Conservation (phyloP, 2,888 invertebrate species). For the Cyclophora albipunctata region DNA sequence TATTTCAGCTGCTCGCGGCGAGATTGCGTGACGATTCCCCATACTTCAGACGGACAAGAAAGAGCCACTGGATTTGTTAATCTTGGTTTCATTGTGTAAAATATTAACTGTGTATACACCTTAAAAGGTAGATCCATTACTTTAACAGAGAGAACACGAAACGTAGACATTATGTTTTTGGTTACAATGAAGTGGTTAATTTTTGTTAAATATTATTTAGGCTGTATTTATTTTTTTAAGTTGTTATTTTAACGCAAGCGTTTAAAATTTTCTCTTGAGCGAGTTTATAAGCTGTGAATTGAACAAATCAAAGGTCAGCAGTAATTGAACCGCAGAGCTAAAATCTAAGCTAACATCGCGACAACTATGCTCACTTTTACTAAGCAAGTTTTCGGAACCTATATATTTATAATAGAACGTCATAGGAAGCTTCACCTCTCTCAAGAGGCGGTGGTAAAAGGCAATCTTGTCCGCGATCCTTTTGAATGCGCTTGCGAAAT, state of each 20-base stretch:
- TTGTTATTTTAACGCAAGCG: too few species aligned
- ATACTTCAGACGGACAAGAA: slow-evolving; percentile 51
- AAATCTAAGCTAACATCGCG: too few species aligned
- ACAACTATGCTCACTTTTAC: too few species aligned
- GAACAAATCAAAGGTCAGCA: too few species aligned
- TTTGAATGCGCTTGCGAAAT: slow-evolving; percentile 70
- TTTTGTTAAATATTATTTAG: too few species aligned
- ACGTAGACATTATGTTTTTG: neutral
- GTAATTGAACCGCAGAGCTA: too few species aligned
- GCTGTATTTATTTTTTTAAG: too few species aligned
- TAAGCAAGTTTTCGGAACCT: too few species aligned
- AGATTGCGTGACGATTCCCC: slow-evolving; percentile 54
- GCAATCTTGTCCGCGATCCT: slow-evolving; percentile 65
- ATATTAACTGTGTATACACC: slow-evolving; percentile 42
- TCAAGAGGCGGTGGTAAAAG: slow-evolving; percentile 19
- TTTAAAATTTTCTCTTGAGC: too few species aligned
- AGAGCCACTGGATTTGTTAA: slow-evolving; percentile 64
- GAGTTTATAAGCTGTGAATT: too few species aligned
- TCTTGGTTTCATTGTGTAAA: slow-evolving; percentile 62
- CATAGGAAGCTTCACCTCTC: neutral
- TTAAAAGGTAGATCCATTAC: slow-evolving; percentile 7
- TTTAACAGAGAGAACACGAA: neutral
- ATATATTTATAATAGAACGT: too few species aligned
- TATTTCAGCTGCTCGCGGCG: slow-evolving; percentile 19
- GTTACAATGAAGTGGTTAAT: too few species aligned